Evolutionary conservation across 2,113 vertebrate species (phyloP).

Genomic region (Cyphomyrus plagiostoma): DNA sequence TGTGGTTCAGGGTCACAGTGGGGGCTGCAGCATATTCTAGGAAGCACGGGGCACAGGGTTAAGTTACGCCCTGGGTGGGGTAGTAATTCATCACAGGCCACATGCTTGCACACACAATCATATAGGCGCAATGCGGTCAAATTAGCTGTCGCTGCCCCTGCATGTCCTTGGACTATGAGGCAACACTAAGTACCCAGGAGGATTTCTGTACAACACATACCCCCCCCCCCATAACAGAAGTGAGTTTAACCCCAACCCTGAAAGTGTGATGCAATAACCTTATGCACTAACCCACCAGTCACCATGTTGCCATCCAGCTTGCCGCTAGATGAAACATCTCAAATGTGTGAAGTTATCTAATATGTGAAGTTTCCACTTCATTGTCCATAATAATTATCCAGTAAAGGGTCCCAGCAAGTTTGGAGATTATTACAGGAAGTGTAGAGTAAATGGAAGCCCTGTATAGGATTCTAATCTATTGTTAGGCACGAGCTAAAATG

Average conservation of each 20-base stretch:
- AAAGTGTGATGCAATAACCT: neutral
- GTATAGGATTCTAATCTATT: neutral
- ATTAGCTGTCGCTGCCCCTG: neutral
- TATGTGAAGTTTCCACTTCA: neutral
- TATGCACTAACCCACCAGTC: neutral
- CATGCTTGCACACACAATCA: slow-evolving; percentile 5
- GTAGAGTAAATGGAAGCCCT: neutral
- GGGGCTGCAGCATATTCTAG: neutral
- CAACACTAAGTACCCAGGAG: neutral
- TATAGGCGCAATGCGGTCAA: neutral
- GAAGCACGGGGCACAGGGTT: neutral
- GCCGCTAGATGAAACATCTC: neutral
- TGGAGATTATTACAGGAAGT: neutral
- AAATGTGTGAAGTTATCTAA: neutral
- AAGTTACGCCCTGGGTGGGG: neutral
- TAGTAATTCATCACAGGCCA: neutral
- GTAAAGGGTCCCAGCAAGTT: neutral
- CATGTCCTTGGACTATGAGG: neutral
- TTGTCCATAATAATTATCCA: neutral
- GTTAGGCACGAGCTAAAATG: neutral
- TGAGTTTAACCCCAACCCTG: neutral
- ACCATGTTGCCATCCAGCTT: neutral
- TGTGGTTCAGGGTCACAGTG: neutral
- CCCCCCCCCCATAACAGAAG: neutral
- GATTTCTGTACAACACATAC: neutral